Percentiles rank a stretch among this genome's conserved stretches.
phyloP scores from a whole-genome alignment of 2,888 invertebrate species.

The Ctenicera cuprea region DNA sequence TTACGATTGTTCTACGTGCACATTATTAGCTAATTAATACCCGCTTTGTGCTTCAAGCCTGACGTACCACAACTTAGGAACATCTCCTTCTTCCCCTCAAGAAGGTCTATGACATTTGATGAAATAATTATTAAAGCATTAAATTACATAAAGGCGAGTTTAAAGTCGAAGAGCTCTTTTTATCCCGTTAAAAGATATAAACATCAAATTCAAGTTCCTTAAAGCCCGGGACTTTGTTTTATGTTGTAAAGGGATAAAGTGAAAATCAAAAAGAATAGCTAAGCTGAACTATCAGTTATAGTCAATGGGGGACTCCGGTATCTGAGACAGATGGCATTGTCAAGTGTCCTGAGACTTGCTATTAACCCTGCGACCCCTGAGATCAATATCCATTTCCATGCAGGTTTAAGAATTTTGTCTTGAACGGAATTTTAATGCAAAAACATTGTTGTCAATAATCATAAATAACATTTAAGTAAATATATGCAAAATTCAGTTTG shows the following conservation, averaged over 20 bases:
- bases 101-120: no score
- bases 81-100: no score
- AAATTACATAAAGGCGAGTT: no score
- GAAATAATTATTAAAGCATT: no score
- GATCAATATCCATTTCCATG: constrained; percentile 12
- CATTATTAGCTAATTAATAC: constrained; percentile 20
- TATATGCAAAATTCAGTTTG: no score
- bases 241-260: constrained; percentile 8
- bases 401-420: not conserved
- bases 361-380: constrained; percentile 9
- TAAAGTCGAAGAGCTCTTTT: no score
- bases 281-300: constrained; percentile 16
- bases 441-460: no score
- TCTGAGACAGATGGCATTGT: constrained; percentile 19
- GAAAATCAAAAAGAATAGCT: constrained; percentile 20
- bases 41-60: constrained; percentile 3
- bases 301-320: constrained; percentile 12
- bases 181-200: no score
- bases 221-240: not conserved
- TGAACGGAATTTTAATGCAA: no score
- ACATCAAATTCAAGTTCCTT: no score
- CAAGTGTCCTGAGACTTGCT: constrained; percentile 16
- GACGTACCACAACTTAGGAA: not conserved
- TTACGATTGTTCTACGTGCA: constrained; percentile 1
- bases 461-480: no score